These are phyloP conservation scores for Simalia tracyae DNA, from an alignment of 2,797 vertebrate genomes.

Conservation along the genomic window DNA sequence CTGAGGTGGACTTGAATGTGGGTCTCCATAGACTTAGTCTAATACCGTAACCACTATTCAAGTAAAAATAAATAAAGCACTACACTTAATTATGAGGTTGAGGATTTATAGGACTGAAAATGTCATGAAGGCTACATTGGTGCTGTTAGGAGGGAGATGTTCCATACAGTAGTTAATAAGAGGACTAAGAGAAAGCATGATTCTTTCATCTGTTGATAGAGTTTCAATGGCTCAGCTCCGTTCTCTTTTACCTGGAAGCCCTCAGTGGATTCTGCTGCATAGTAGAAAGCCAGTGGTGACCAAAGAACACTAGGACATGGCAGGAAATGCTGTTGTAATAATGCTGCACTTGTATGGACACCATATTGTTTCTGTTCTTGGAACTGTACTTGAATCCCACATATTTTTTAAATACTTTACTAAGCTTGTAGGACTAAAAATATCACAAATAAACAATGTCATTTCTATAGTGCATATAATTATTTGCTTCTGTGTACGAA, in stretches of 20 bases:
- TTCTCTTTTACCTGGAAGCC: neutral
- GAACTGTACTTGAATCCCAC: neutral
- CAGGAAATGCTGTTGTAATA: neutral
- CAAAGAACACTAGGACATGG: neutral
- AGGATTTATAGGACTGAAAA: neutral
- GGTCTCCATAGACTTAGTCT: too few species aligned
- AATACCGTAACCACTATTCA: too few species aligned
- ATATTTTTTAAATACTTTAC: neutral
- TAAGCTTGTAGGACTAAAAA: neutral
- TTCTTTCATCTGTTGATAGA: neutral
- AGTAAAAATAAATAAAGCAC: neutral
- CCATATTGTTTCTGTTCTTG: neutral
- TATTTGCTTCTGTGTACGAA: neutral
- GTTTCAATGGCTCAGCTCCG: neutral
- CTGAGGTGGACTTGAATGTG: too few species aligned
- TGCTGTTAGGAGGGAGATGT: neutral
- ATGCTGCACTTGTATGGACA: neutral
- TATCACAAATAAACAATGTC: neutral
- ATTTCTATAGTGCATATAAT: neutral
- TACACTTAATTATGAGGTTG: neutral
- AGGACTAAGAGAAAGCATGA: neutral
- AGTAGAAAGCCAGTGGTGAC: neutral
- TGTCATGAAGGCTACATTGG: neutral
- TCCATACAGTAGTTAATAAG: neutral
- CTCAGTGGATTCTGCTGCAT: neutral